A percentile compares a stretch with the other conserved stretches of the same genome.
These are phyloP conservation scores for Bos javanicus DNA, from an alignment of 2,113 vertebrate genomes.

Conservation along the genomic window DNA sequence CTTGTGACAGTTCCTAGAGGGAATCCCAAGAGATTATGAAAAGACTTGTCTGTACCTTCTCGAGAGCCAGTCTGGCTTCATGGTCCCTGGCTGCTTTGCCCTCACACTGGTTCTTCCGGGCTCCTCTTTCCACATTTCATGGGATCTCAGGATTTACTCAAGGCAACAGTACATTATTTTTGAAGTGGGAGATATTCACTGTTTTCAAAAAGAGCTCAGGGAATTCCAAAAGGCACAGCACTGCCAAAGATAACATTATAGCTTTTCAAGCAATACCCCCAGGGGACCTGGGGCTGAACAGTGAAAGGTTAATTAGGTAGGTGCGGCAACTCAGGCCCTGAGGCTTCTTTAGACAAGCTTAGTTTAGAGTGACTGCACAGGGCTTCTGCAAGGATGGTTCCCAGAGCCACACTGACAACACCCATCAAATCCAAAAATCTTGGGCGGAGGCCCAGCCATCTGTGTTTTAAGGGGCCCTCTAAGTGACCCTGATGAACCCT, in stretches of 20 bases:
- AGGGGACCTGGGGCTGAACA: neutral
- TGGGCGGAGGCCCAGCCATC: neutral
- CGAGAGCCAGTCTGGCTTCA: neutral
- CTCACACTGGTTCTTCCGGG: neutral
- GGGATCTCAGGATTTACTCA: neutral
- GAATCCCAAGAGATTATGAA: slow-evolving; percentile 13
- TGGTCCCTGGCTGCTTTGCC: neutral
- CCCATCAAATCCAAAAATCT: neutral
- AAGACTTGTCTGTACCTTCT: neutral
- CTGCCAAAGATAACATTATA: slow-evolving; percentile 5
- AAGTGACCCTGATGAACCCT: neutral
- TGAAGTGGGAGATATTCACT: neutral
- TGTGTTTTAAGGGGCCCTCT: neutral
- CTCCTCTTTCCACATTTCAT: neutral
- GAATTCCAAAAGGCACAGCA: slow-evolving; percentile 18
- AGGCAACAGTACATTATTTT: slow-evolving; percentile 21
- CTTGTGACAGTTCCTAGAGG: slow-evolving; percentile 27
- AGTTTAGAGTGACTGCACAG: neutral
- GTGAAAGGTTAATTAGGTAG: slow-evolving; percentile 13
- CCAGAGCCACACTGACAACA: neutral
- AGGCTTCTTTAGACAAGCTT: neutral
- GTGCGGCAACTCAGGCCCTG: neutral
- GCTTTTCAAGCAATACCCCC: neutral
- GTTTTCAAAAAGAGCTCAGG: neutral
- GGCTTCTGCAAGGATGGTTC: neutral